Conservation (phyloP, 2,888 invertebrate species). For the Glaucopsyche alexis region DNA sequence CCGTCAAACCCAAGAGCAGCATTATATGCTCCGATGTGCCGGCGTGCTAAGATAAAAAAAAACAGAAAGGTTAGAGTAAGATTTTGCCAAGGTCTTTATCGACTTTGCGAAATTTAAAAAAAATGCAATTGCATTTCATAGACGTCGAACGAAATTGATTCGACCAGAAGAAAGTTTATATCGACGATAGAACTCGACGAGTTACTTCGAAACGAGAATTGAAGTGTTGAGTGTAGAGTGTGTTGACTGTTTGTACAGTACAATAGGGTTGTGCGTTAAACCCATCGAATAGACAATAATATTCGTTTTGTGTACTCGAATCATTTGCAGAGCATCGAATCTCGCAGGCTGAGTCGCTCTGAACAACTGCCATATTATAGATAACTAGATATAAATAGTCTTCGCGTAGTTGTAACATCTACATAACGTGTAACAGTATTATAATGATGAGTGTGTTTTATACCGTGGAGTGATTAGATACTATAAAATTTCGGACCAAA, state of each 20-base stretch:
- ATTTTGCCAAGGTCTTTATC: background rate
- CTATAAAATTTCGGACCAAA: conserved; percentile 73
- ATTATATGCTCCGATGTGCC: conserved; percentile 82
- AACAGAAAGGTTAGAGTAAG: background rate
- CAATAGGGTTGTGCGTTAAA: conserved; percentile 45
- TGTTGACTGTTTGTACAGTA: conserved; percentile 36
- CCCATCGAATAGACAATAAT: conserved; percentile 73
- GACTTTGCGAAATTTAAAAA: background rate
- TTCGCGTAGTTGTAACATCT: conserved; percentile 69
- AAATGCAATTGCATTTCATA: background rate
- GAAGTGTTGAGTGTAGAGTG: conserved; percentile 12
- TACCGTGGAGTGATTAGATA: conserved; percentile 63
- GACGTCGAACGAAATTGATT: background rate
- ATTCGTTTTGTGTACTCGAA: conserved; percentile 62
- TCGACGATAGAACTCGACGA: background rate
- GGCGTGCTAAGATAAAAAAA: conserved; percentile 55
- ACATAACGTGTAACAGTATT: conserved; percentile 72
- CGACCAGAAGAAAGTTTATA: background rate
- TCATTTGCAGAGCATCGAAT: conserved; percentile 61
- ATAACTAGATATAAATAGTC: conserved; percentile 68
- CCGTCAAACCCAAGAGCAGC: conserved; percentile 83
- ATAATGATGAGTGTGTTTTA: conserved; percentile 74
- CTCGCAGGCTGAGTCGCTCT: conserved; percentile 59
- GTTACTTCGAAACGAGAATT: conserved; percentile 8
- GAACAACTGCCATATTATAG: conserved; percentile 77